phyloP scores from a whole-genome alignment of 2,797 vertebrate genomes.

The Naso thynnoides region DNA sequence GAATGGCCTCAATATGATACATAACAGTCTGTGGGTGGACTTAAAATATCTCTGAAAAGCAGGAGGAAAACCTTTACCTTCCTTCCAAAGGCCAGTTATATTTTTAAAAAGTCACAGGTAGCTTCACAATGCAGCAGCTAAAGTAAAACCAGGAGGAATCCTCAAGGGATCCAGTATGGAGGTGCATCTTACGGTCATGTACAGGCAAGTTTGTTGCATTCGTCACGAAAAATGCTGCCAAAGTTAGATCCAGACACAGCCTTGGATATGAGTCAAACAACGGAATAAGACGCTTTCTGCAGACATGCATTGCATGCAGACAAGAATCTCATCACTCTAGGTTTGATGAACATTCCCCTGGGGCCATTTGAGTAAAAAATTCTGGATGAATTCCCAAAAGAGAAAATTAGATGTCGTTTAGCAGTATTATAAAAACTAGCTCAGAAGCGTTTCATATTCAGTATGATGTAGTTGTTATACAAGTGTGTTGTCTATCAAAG shows the following conservation, averaged over 20 bases:
- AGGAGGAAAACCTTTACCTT: not conserved
- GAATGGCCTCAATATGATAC: not conserved
- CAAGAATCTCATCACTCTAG: not conserved
- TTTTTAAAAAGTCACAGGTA: not conserved
- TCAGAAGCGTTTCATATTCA: not conserved
- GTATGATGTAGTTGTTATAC: not conserved
- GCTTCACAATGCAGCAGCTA: slow-evolving; percentile 13
- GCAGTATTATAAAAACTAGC: not conserved
- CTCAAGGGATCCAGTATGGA: not conserved
- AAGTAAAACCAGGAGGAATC: slow-evolving; percentile 11
- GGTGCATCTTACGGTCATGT: not conserved
- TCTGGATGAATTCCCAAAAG: slow-evolving; percentile 5
- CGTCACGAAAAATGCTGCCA: slow-evolving; percentile 15
- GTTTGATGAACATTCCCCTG: not conserved
- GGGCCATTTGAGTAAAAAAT: not conserved
- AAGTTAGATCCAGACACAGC: slow-evolving; percentile 37
- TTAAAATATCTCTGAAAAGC: not conserved
- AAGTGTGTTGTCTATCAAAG: not conserved
- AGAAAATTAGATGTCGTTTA: not conserved
- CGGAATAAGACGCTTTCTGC: slow-evolving; percentile 6
- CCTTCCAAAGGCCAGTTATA: not conserved
- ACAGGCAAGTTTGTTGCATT: not conserved
- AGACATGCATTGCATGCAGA: not conserved
- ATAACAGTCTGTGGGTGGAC: not conserved
- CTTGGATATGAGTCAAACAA: slow-evolving; percentile 48